Base-by-base conservation (phyloP, 2,113 vertebrate genomes). In the Phyllostomus discolor region DNA sequence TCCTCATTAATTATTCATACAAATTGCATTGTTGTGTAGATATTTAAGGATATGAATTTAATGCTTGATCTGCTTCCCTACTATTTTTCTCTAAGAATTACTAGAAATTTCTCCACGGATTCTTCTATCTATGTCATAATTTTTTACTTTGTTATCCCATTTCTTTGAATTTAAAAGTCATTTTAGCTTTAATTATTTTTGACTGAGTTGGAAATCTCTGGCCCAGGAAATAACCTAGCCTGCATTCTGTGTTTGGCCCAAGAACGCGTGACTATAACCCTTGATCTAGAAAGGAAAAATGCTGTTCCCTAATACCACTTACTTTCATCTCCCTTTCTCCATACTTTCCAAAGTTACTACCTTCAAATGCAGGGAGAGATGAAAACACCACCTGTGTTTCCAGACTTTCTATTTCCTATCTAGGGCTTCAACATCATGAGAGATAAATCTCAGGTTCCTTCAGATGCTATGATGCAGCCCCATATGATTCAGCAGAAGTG, bases 401-500 rank as follows among this genome's bases (percentile, higher is more conserved):
- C 97, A 98, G 97, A 96, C 95, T 97, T 95, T 96, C 73, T 86
- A 89, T 96, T 97, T 97, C 97, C 96, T 97, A 93, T 94, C 90
- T 97, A 95, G 94, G 96, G 83, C 75, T 96, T 97, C 94, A 90
- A 93, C 94, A 96, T 96, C 97, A 95, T n/a, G 46, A 96, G 86
- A 90, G 64, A 95, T 38, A 93, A 95, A 89, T 96, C 89, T 91
- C 97, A 97, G 97, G 97, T 97, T 97, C 91, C 95, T 97, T 97
- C 90, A 91, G 95, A 95, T 91, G 89, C 96, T 92, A 19, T 72
- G 64, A 70, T 92, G 69, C 88, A 97, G 85, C 81, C 96, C 94
- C 96, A 96, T 96, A 92, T 95, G 97, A 98, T 96, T 97, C 94
- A 96, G 97, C 95, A 97, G 97, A 96, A 98, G 96, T 95, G 81